A percentile compares a stretch with the other conserved stretches of the same genome.
phyloP scores from a whole-genome alignment of 2,888 invertebrate species.

The Cremastinae sp. region DNA sequence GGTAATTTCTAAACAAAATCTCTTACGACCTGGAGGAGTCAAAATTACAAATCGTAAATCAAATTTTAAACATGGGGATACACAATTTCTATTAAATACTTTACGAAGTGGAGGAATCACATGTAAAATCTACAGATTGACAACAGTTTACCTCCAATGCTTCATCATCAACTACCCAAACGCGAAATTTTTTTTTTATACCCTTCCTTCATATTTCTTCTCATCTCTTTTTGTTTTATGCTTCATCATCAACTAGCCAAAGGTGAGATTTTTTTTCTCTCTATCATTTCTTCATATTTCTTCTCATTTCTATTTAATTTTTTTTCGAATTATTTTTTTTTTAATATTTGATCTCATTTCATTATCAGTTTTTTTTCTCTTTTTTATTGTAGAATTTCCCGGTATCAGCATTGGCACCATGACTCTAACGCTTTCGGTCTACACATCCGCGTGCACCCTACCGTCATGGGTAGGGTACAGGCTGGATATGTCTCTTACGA shows the following conservation, averaged over 20 bases:
- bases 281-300: not conserved
- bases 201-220: no score
- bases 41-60: not conserved
- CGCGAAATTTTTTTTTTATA: not conserved
- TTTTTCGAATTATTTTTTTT: slow-evolving; percentile 3
- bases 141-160: slow-evolving; percentile 40
- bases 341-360: slow-evolving; percentile 13
- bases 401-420: slow-evolving; percentile 61
- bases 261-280: slow-evolving; percentile 13
- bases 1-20: not conserved
- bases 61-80: not conserved
- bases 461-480: slow-evolving; percentile 61
- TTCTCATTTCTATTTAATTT: not conserved
- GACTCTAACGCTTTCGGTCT: slow-evolving; percentile 61
- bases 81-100: not conserved
- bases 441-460: slow-evolving; percentile 66
- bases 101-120: no score
- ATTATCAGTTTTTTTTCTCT: not conserved
- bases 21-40: slow-evolving; percentile 14
- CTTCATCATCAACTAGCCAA: no score
- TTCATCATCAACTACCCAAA: not conserved
- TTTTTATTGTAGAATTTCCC: slow-evolving; percentile 18
- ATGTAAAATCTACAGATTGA: no score
- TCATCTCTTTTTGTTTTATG: not conserved
- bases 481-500: slow-evolving; percentile 65